Percentiles rank a stretch among this genome's conserved stretches.
Conservation (phyloP, 2,888 invertebrate species). For the Chironomus tentans region DNA sequence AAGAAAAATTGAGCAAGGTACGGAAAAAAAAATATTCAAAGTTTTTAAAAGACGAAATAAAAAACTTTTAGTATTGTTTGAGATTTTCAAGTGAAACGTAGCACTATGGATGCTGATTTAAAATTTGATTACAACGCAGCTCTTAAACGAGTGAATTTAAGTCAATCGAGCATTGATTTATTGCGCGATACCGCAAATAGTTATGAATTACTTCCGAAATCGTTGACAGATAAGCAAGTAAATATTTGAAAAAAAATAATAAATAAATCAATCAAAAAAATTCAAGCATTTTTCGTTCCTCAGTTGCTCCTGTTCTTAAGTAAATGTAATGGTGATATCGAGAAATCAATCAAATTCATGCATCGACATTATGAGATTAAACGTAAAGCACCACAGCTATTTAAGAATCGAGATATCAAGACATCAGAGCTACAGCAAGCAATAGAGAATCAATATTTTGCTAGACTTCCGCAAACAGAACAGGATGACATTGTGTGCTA, state of each 20-base stretch:
- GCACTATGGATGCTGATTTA: neutral
- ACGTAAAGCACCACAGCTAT: slow-evolving; percentile 3
- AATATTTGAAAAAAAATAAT: too few relatives aligned
- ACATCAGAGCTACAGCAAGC: neutral
- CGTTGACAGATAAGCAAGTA: slow-evolving; percentile 21
- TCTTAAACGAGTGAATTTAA: neutral
- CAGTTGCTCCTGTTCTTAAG: slow-evolving; percentile 9
- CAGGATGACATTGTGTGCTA: slow-evolving; percentile 53
- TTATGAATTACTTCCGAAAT: neutral
- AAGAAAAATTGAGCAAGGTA: too few relatives aligned
- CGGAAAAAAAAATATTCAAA: too few relatives aligned
- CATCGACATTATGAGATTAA: slow-evolving; percentile 11
- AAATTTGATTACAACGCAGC: neutral
- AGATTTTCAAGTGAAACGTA: neutral
- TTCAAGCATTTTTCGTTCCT: neutral
- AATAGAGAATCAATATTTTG: slow-evolving; percentile 6
- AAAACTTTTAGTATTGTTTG: neutral
- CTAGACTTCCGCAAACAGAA: slow-evolving; percentile 40
- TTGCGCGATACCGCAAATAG: neutral
- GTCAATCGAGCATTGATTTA: neutral
- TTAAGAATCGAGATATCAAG: neutral
- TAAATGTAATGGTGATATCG: neutral
- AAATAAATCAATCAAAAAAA: neutral
- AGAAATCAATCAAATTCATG: neutral
- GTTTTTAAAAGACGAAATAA: neutral